phyloP scores from a whole-genome alignment of 2,888 invertebrate species.

The Trichogramma dendrolimi region DNA sequence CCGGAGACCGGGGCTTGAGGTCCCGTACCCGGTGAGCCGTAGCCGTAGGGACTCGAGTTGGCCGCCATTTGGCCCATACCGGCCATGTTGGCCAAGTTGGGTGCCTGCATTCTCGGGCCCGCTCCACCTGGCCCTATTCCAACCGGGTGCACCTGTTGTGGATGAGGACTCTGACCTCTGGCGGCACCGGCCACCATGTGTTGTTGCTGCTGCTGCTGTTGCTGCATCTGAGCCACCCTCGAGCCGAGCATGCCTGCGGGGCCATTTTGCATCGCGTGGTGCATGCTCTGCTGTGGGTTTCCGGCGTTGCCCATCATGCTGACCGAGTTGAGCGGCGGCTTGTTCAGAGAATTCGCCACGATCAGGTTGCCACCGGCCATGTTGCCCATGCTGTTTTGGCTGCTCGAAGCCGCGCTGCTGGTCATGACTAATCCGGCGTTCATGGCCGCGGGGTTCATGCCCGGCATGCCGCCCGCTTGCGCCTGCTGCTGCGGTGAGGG shows the following conservation, averaged over 20 bases:
- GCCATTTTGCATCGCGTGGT: slow-evolving; percentile 68
- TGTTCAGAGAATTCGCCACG: slow-evolving; percentile 73
- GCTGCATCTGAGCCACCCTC: slow-evolving; percentile 53
- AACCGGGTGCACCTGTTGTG: slow-evolving; percentile 50
- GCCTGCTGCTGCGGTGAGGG: slow-evolving; percentile 1
- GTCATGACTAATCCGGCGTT: slow-evolving; percentile 76
- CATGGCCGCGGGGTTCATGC: slow-evolving; percentile 46
- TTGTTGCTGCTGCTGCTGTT: slow-evolving; percentile 50
- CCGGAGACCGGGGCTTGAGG: slow-evolving; percentile 44
- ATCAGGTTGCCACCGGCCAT: slow-evolving; percentile 73
- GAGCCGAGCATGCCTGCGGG: slow-evolving; percentile 64
- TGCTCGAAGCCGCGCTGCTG: slow-evolving; percentile 61
- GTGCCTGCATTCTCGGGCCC: slow-evolving; percentile 62
- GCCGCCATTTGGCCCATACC: slow-evolving; percentile 50
- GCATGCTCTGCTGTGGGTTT: slow-evolving; percentile 51
- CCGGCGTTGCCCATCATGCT: slow-evolving; percentile 57
- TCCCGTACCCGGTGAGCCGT: slow-evolving; percentile 46
- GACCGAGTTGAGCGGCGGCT: slow-evolving; percentile 60
- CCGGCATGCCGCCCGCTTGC: slow-evolving; percentile 45
- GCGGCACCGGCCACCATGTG: slow-evolving; percentile 46
- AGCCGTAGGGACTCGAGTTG: slow-evolving; percentile 50
- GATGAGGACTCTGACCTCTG: slow-evolving; percentile 51
- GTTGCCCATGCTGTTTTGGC: slow-evolving; percentile 53
- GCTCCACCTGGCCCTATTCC: slow-evolving; percentile 55
- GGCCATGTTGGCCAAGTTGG: slow-evolving; percentile 53